These are phyloP conservation scores for Drosophila obscura DNA, from an alignment of 1,140 invertebrate genomes.

Conservation along the genomic window DNA sequence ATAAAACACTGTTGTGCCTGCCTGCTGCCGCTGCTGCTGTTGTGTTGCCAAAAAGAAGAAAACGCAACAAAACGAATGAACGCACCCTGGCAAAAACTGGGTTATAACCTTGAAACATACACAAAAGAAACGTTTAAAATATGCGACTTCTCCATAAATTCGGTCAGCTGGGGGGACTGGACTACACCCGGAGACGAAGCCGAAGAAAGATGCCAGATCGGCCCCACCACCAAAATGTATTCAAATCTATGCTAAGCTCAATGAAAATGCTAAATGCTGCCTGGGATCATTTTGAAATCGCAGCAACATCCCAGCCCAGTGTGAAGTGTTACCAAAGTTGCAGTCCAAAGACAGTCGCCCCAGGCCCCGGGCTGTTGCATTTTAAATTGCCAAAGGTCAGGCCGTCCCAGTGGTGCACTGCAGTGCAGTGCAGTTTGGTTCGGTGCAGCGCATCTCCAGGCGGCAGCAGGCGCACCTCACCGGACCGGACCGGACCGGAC, in stretches of 20 bases:
- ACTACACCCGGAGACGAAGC: too few relatives aligned
- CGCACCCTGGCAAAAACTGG: slow-evolving; percentile 65
- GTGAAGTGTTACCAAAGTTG: slow-evolving; percentile 27
- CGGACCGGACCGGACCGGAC: background rate
- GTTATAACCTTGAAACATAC: slow-evolving; percentile 76
- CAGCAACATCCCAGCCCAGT: slow-evolving; percentile 11
- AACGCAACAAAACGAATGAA: slow-evolving; percentile 21
- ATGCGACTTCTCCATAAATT: slow-evolving; percentile 72
- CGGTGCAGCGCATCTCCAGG: slow-evolving; percentile 4
- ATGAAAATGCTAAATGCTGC: slow-evolving; percentile 68
- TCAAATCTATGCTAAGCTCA: slow-evolving; percentile 66
- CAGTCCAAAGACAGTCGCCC: background rate
- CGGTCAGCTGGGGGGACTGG: slow-evolving; percentile 15
- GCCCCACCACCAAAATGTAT: slow-evolving; percentile 40
- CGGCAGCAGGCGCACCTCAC: background rate
- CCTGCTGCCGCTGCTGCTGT: too few relatives aligned
- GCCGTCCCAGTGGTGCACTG: slow-evolving; percentile 7
- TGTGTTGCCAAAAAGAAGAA: slow-evolving; percentile 20
- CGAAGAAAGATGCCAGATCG: slow-evolving; percentile 56
- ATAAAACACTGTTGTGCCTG: slow-evolving; percentile 60
- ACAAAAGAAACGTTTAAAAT: slow-evolving; percentile 70
- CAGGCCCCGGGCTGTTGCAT: slow-evolving; percentile 39
- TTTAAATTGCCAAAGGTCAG: slow-evolving; percentile 77
- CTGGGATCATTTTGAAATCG: slow-evolving; percentile 59
- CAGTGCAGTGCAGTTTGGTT: slow-evolving; percentile 30